Evolutionary conservation across 2,113 vertebrate species (phyloP).

Genomic region (Ciconia boyciana): DNA sequence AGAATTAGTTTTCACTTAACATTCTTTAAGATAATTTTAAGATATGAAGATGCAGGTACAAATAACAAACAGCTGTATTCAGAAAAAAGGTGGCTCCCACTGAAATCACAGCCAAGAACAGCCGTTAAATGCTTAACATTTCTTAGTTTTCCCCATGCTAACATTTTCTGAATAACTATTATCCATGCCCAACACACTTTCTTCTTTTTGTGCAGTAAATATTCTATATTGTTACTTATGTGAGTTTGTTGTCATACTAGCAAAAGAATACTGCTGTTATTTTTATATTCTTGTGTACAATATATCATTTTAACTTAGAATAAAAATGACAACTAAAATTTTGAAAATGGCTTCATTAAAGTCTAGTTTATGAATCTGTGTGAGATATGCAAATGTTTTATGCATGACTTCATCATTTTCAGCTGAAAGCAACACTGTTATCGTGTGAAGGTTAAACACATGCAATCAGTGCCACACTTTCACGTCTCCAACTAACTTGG

Average conservation of each 20-base stretch:
- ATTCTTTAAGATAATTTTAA: not conserved
- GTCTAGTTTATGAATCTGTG: not conserved
- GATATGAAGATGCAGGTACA: not conserved
- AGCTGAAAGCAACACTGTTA: not conserved
- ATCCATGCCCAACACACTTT: not conserved
- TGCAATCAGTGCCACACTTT: not conserved
- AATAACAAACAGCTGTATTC: not conserved
- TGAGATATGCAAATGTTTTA: not conserved
- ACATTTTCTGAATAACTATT: not conserved
- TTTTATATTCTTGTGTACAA: not conserved
- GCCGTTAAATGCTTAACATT: not conserved
- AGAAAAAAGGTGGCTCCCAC: not conserved
- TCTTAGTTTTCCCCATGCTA: not conserved
- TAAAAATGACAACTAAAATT: not conserved
- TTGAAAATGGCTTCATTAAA: not conserved
- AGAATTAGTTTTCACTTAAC: not conserved
- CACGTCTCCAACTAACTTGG: not conserved
- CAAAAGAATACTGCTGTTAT: not conserved
- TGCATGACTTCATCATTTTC: not conserved
- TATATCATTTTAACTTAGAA: not conserved
- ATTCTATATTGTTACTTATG: not conserved
- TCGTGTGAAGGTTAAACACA: accelerated
- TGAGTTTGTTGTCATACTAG: not conserved
- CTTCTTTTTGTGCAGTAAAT: not conserved
- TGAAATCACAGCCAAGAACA: not conserved